A percentile compares a stretch with the other conserved stretches of the same genome.
Evolutionary conservation across 1,140 invertebrate species (phyloP).

Genomic region (Conopomorpha cramerella): DNA sequence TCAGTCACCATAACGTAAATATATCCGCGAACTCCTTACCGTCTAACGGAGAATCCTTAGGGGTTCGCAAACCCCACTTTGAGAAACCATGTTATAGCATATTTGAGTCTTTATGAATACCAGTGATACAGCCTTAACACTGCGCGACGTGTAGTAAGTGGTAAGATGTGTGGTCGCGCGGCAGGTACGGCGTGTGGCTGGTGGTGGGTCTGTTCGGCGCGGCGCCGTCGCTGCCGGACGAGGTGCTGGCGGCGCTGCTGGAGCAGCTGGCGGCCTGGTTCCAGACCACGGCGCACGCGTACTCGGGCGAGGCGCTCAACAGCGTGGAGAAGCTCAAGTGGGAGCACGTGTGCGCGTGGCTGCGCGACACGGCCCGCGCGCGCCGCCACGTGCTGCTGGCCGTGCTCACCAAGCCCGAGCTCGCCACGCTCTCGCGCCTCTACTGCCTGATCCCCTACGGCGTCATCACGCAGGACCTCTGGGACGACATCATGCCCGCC

Average conservation of each 20-base stretch:
- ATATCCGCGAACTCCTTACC: no score
- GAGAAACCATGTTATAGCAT: neutral
- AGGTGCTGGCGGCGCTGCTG: constrained; percentile 88
- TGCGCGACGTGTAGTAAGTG: neutral
- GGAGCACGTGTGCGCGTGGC: constrained; percentile 92
- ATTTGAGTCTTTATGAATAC: neutral
- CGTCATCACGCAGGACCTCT: constrained; percentile 93
- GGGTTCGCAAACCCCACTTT: no score
- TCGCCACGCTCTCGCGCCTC: constrained; percentile 59
- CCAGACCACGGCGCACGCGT: constrained; percentile 94
- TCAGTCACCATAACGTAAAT: no score
- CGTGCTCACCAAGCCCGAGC: constrained; percentile 85
- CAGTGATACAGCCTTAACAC: neutral
- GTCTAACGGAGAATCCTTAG: no score
- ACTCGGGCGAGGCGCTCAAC: constrained; percentile 87
- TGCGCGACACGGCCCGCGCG: constrained; percentile 29
- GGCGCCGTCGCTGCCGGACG: constrained; percentile 80
- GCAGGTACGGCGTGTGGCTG: constrained; percentile 92
- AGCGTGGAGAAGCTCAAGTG: constrained; percentile 90
- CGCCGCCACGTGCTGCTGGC: constrained; percentile 74
- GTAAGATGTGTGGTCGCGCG: neutral
- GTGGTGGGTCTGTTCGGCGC: constrained; percentile 93
- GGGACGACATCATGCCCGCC: constrained; percentile 97
- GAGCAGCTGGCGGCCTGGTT: constrained; percentile 99
- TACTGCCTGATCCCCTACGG: constrained; percentile 98